These are phyloP conservation scores for Drosophila falleni DNA, from an alignment of 2,888 invertebrate genomes.

Conservation along the genomic window DNA sequence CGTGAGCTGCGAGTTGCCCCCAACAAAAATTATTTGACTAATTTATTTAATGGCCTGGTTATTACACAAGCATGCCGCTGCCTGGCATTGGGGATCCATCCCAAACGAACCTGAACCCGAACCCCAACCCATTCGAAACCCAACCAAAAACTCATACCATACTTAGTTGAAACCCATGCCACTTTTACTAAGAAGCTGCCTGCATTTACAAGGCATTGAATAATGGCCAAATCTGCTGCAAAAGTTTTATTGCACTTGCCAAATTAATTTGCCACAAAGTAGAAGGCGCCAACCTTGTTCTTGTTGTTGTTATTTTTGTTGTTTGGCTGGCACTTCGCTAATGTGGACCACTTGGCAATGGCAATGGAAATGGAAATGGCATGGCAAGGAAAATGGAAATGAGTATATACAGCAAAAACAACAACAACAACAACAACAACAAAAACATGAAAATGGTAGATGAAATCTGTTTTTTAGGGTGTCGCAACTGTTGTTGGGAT, in stretches of 20 bases:
- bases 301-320: constrained; percentile 12
- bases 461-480: constrained; percentile 22
- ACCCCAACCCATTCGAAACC: neutral
- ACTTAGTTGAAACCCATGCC: constrained; percentile 4
- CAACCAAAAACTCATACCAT: neutral
- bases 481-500: constrained; percentile 8
- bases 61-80: constrained; percentile 69
- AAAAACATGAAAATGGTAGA: constrained; percentile 29
- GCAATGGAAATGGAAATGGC: constrained; percentile 43
- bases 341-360: constrained; percentile 58
- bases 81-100: neutral
- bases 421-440: constrained; percentile 13
- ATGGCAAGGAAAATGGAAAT: constrained; percentile 45
- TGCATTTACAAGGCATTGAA: constrained; percentile 62
- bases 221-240: constrained; percentile 76
- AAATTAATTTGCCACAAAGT: constrained; percentile 72
- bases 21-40: constrained; percentile 65
- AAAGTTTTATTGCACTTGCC: constrained; percentile 79
- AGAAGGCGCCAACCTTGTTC: constrained; percentile 48
- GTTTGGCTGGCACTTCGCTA: constrained; percentile 47
- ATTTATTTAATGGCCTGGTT: constrained; percentile 77
- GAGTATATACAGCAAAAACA: constrained; percentile 36
- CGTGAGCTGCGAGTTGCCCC: constrained; percentile 13
- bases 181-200: constrained; percentile 23
- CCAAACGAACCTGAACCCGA: neutral